Percentiles rank a stretch among this genome's conserved stretches.
Conservation (phyloP, 2,797 vertebrate genomes). For the Hippocampus kuda region DNA sequence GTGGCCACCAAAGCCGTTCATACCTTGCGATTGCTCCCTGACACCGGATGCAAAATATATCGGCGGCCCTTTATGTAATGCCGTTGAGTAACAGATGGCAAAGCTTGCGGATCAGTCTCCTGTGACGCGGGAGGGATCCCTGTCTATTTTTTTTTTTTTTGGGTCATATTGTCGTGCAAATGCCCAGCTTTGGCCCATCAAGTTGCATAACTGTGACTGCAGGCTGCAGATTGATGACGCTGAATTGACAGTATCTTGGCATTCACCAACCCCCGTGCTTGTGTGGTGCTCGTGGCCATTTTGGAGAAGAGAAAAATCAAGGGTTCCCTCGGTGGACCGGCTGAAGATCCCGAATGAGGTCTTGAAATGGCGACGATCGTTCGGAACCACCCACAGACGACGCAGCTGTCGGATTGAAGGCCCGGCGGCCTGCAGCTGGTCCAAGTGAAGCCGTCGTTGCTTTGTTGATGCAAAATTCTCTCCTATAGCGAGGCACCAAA, state of each 20-base stretch:
- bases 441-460: not conserved
- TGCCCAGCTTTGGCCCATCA: not conserved
- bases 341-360: not conserved
- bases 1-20: not conserved
- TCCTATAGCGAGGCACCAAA: not conserved
- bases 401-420: slow-evolving; percentile 26
- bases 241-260: not conserved
- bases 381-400: not conserved
- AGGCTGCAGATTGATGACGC: not conserved
- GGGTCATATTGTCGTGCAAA: slow-evolving; percentile 1
- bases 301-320: too few species aligned
- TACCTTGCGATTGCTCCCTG: not conserved
- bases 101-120: slow-evolving; percentile 10
- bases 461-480: not conserved
- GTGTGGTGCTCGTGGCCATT: too few species aligned
- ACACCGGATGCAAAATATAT: slow-evolving; percentile 9
- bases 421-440: not conserved
- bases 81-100: slow-evolving; percentile 7
- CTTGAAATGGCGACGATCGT: not conserved
- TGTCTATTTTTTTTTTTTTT: not conserved
- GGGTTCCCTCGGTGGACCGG: not conserved
- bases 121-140: not conserved
- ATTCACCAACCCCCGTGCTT: slow-evolving; percentile 8
- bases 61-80: slow-evolving; percentile 9
- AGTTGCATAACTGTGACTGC: not conserved